A percentile compares a stretch with the other conserved stretches of the same genome.
Conservation (phyloP, 1,140 invertebrate genomes). For the Hylaeus anthracinus region DNA sequence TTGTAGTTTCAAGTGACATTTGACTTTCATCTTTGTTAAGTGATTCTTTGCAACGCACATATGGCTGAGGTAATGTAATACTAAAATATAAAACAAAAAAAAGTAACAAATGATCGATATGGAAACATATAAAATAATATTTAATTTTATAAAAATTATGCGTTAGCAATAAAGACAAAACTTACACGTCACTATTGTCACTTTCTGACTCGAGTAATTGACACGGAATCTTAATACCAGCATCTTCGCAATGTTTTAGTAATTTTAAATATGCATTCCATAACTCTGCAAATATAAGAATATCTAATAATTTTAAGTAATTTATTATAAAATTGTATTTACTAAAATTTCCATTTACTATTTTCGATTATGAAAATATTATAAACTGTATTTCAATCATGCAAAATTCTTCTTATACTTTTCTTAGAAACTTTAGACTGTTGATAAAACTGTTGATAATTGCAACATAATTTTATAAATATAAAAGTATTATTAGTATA, state of each 20-base stretch:
- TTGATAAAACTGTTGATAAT: not conserved
- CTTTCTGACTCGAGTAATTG: constrained; percentile 4
- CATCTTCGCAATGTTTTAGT: constrained; percentile 31
- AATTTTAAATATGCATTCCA: constrained; percentile 64
- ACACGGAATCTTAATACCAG: constrained; percentile 17
- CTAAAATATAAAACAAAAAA: constrained; percentile 25
- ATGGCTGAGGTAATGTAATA: not conserved
- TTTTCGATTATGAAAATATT: not conserved
- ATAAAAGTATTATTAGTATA: not conserved
- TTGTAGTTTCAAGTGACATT: not conserved
- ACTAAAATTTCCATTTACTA: not conserved
- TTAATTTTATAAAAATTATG: constrained; percentile 12
- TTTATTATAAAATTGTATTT: not conserved
- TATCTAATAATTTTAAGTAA: not conserved
- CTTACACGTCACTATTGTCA: constrained; percentile 45
- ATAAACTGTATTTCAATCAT: not conserved
- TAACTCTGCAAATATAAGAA: constrained; percentile 63
- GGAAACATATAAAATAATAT: not conserved
- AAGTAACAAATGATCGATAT: constrained; percentile 6
- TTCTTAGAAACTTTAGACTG: not conserved
- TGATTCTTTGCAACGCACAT: not conserved
- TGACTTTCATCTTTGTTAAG: not conserved
- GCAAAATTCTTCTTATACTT: not conserved
- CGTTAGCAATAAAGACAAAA: constrained; percentile 19
- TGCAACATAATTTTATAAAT: not conserved